Evolutionary conservation across 2,888 invertebrate genomes (phyloP).

Genomic region (Pandemis heparana): DNA sequence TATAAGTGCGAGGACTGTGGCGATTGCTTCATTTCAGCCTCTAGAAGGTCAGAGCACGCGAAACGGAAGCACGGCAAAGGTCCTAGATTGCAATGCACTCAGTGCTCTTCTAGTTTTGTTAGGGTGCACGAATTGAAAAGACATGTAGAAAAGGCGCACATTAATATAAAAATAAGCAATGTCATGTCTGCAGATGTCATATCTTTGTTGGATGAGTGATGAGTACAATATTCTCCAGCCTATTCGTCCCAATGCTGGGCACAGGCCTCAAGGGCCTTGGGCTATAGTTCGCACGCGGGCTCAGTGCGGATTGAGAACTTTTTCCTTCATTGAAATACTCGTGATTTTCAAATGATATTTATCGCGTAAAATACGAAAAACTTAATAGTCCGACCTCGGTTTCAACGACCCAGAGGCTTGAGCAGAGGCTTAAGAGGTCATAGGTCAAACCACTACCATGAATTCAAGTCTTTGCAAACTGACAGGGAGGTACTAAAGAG

Average conservation of each 20-base stretch:
- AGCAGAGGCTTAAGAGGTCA: too few species aligned
- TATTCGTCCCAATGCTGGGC: too few species aligned
- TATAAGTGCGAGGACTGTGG: conserved; percentile 77
- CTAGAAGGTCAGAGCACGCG: conserved; percentile 74
- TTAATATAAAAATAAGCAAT: conserved; percentile 6
- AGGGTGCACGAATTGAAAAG: conserved; percentile 67
- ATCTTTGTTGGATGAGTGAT: conserved; percentile 1
- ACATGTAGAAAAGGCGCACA: conserved; percentile 67
- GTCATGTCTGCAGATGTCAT: neutral
- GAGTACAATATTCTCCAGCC: neutral
- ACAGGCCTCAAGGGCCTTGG: too few species aligned
- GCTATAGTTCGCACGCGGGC: too few species aligned
- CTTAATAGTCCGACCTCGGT: too few species aligned
- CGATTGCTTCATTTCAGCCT: conserved; percentile 74
- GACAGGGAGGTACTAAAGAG: too few species aligned
- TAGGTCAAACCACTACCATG: too few species aligned
- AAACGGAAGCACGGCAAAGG: conserved; percentile 76
- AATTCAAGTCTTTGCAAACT: too few species aligned
- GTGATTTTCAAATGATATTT: neutral
- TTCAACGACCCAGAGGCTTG: too few species aligned
- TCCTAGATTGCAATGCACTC: conserved; percentile 58
- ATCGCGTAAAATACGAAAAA: neutral
- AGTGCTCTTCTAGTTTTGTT: conserved; percentile 67
- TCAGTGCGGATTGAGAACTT: too few species aligned
- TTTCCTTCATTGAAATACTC: too few species aligned